Evolutionary conservation across 2,113 vertebrate species (phyloP).

Genomic region (Gymnorhina tibicen): DNA sequence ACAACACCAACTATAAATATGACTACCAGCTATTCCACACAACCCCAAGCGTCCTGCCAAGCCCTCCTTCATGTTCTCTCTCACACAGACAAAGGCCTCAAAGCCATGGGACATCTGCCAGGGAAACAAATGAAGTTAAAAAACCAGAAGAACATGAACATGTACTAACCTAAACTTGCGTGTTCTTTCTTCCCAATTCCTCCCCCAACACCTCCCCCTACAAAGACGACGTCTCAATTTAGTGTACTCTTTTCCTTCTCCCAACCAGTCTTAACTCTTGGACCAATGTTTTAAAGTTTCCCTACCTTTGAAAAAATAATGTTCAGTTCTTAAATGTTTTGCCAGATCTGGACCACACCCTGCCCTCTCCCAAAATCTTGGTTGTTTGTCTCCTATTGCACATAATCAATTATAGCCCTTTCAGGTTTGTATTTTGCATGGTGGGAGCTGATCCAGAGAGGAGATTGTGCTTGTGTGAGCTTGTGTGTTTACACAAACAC

Average conservation of each 20-base stretch:
- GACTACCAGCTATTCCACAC: slow-evolving; percentile 50
- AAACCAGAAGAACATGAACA: slow-evolving; percentile 69
- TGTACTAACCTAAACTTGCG: slow-evolving; percentile 63
- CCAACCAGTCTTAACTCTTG: slow-evolving; percentile 42
- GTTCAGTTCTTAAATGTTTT: slow-evolving; percentile 53
- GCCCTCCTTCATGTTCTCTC: slow-evolving; percentile 62
- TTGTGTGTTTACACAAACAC: slow-evolving; percentile 62
- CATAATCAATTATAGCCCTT: slow-evolving; percentile 59
- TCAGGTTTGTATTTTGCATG: slow-evolving; percentile 61
- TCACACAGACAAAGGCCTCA: slow-evolving; percentile 71
- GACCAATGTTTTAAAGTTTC: slow-evolving; percentile 50
- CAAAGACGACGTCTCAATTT: slow-evolving; percentile 26
- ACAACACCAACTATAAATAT: slow-evolving; percentile 52
- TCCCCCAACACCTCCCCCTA: slow-evolving; percentile 36
- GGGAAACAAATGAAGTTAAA: slow-evolving; percentile 68
- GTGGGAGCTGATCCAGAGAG: slow-evolving; percentile 43
- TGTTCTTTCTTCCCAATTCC: slow-evolving; percentile 60
- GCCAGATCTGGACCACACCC: slow-evolving; percentile 59
- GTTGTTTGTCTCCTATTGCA: slow-evolving; percentile 57
- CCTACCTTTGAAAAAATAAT: slow-evolving; percentile 64
- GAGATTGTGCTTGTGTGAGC: slow-evolving; percentile 57
- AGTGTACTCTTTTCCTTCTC: slow-evolving; percentile 21
- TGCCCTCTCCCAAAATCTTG: slow-evolving; percentile 41
- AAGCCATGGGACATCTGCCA: slow-evolving; percentile 68
- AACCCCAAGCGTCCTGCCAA: slow-evolving; percentile 48